Evolutionary conservation across 2,888 invertebrate genomes (phyloP).

Genomic region (Agrilus mali): DNA sequence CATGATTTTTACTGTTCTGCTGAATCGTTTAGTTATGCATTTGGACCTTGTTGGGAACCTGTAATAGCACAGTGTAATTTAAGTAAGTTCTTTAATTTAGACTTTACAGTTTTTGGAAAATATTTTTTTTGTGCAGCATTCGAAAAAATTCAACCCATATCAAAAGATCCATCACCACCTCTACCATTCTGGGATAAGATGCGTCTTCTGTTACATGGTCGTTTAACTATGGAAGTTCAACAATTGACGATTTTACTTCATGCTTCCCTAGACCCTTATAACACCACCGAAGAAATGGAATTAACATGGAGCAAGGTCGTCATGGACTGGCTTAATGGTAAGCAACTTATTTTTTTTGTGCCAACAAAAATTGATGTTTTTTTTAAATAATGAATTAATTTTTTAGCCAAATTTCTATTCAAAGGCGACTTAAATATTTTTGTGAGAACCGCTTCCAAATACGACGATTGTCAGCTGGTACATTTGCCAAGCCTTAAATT

Average conservation of each 20-base stretch:
- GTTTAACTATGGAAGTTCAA: constrained; percentile 76
- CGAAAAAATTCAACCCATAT: constrained; percentile 76
- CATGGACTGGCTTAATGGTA: constrained; percentile 92
- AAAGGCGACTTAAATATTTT: constrained; percentile 91
- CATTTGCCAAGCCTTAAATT: constrained; percentile 83
- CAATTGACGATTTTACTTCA: constrained; percentile 85
- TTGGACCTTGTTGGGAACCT: constrained; percentile 99
- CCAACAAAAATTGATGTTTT: background rate
- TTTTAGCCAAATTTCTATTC: constrained; percentile 68
- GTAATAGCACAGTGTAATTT: constrained; percentile 83
- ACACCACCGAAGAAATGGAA: constrained; percentile 98
- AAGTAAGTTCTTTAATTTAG: constrained; percentile 32
- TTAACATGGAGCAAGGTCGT: constrained; percentile 87
- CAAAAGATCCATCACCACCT: constrained; percentile 85
- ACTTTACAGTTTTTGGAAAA: too few relatives aligned
- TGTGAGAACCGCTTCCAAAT: constrained; percentile 94
- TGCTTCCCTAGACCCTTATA: constrained; percentile 95
- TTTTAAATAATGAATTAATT: too few relatives aligned
- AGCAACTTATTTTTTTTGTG: background rate
- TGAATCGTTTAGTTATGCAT: constrained; percentile 80
- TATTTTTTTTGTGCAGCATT: constrained; percentile 43
- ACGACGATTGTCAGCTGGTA: constrained; percentile 91
- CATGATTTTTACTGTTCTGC: constrained; percentile 95
- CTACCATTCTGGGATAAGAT: constrained; percentile 97
- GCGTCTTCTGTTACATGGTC: constrained; percentile 82